Evolutionary conservation across 2,113 vertebrate species (phyloP).

Genomic region (Rhombomys opimus): DNA sequence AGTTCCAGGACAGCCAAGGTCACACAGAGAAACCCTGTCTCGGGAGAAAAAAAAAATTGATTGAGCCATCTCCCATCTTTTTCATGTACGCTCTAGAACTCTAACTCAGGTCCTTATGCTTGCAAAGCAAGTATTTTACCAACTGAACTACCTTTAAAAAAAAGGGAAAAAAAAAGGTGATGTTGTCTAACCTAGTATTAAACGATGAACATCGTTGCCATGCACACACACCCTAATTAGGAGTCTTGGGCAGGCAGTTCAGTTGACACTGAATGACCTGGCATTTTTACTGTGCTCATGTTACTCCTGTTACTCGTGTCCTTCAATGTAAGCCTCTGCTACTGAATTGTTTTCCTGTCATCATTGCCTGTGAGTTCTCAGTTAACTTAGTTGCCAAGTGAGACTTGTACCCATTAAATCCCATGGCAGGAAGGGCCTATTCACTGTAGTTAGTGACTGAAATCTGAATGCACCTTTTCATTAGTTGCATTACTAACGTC

Average conservation of each 20-base stretch:
- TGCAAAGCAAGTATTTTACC: not conserved
- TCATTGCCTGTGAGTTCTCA: constrained; percentile 18
- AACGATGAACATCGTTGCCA: not conserved
- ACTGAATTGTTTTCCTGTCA: constrained; percentile 3
- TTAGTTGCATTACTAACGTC: not conserved
- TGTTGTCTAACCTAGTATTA: not conserved
- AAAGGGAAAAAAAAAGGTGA: too few relatives aligned
- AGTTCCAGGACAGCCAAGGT: too few relatives aligned
- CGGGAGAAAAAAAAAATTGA: too few relatives aligned
- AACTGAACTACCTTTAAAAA: not conserved
- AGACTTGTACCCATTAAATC: not conserved
- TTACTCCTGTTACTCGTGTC: not conserved
- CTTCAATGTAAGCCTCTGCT: not conserved
- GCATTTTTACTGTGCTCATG: not conserved
- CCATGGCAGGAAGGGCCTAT: not conserved
- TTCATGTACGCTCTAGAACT: not conserved
- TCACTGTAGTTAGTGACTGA: constrained; percentile 5
- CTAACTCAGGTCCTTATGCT: not conserved
- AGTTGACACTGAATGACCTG: not conserved
- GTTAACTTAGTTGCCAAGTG: not conserved
- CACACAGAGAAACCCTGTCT: too few relatives aligned
- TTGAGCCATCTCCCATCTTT: not conserved
- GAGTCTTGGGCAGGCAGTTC: not conserved
- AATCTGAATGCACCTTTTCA: not conserved
- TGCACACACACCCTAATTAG: not conserved